phyloP scores from a whole-genome alignment of 2,888 invertebrate species.

The Diachrysia chrysitis region DNA sequence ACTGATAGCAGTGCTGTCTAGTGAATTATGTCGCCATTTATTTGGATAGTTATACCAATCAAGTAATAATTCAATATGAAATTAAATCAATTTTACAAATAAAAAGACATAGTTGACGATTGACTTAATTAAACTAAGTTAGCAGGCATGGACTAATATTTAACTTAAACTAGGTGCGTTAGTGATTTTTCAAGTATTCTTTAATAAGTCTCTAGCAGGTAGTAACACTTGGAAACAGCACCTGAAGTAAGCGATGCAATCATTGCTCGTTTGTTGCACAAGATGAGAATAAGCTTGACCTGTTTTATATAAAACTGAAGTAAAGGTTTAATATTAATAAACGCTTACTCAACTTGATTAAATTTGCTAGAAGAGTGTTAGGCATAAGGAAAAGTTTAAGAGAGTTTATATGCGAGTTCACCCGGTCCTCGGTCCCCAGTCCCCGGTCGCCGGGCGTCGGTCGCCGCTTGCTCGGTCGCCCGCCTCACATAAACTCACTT shows the following conservation, averaged over 20 bases:
- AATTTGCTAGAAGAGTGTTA: constrained; percentile 29
- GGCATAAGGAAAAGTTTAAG: constrained; percentile 36
- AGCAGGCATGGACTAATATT: neutral
- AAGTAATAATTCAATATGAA: no score
- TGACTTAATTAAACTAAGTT: neutral
- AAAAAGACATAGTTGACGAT: no score
- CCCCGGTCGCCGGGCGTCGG: constrained; percentile 20
- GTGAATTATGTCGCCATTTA: constrained; percentile 13
- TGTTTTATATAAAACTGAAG: neutral
- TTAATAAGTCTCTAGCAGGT: neutral
- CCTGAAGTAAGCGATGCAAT: neutral
- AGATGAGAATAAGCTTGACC: neutral
- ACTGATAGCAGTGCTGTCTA: constrained; percentile 20
- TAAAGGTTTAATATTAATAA: constrained; percentile 32
- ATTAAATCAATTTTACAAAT: no score
- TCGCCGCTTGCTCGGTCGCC: constrained; percentile 15
- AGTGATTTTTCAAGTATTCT: neutral
- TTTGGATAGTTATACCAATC: constrained; percentile 2
- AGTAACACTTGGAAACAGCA: neutral
- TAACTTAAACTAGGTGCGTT: neutral
- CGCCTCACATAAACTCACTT: constrained; percentile 50
- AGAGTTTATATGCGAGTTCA: constrained; percentile 30
- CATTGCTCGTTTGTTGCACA: neutral
- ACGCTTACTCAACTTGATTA: constrained; percentile 38
- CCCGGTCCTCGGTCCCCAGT: constrained; percentile 34